Evolutionary conservation across 1,140 invertebrate genomes (phyloP), one percentile per base, ranked within the genome.

Genomic region (Drosophila teissieri): DNA sequence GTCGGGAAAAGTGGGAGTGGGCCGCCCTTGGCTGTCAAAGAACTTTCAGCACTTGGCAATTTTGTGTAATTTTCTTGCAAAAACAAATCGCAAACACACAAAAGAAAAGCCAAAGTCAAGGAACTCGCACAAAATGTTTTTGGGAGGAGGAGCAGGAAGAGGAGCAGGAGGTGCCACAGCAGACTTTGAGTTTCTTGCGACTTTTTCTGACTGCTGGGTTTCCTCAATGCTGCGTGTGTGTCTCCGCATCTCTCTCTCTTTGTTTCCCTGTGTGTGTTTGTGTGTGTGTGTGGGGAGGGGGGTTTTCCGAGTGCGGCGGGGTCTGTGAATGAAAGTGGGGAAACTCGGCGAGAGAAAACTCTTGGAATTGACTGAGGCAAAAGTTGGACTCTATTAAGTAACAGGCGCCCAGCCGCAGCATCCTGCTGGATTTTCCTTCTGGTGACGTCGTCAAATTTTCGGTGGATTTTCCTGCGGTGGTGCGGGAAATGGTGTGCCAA

Each of bases 361-460:
- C 52, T 70, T 27, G 39, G 55, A 57, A 63, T 62, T 77, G 58
- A 54, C 51, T 64, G 51, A 56, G 69, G 39, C 37, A 74, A 68
- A 74, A 88, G 58, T 73, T 90, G 64, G 84, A 90, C 84, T 89
- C 77, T 90, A 90, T 89, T 90, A 89, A 78, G 80, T 89, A 89
- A 85, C 78, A 84, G 84, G 84, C 73, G 68, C 80, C 51, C 84
- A 88, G 84, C 63, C 64, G 51, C 79, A 83, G 61, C 70, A 52
- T 72, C 73, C 80, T 63, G 3, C 56, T 53, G 14, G 1, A 8
- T 37, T 22, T 52, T 42, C 19, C n/a, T n/a, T 7, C 7, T n/a
- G 46, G 44, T 72, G 68, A 70, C 52, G 68, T 70, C 52, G 68
- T 70, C 64, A 49, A 36, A 40, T 37, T 55, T 60, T 65, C 15